Evolutionary conservation across 1,140 invertebrate species (phyloP).

Genomic region (Drosophila sproati): DNA sequence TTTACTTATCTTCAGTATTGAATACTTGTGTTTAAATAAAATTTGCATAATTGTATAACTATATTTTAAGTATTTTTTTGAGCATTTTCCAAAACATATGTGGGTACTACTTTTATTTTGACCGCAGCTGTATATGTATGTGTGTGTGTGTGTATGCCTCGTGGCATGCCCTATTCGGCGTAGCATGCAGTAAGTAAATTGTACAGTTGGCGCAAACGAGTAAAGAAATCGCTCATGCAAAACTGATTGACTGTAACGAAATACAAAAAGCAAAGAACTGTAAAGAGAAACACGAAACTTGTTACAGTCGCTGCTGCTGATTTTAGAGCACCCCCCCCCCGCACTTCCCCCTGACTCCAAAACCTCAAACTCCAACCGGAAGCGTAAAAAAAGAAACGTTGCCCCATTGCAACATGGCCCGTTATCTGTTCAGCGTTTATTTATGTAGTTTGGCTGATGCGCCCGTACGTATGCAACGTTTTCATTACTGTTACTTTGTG

Average conservation of each 20-base stretch:
- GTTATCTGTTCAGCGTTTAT: conserved; percentile 71
- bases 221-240: conserved; percentile 82
- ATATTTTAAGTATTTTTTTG: too few species aligned
- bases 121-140: too few species aligned
- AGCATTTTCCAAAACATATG: not conserved
- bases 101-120: too few species aligned
- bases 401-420: conserved; percentile 25
- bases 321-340: conserved; percentile 57
- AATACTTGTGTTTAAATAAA: too few species aligned
- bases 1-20: too few species aligned
- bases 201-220: conserved; percentile 81
- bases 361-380: not conserved
- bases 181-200: conserved; percentile 62
- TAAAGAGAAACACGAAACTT: conserved; percentile 80
- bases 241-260: conserved; percentile 81
- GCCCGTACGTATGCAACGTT: conserved; percentile 65
- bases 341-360: not conserved
- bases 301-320: conserved; percentile 75
- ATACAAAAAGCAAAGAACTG: conserved; percentile 65
- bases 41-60: too few species aligned
- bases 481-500: conserved; percentile 64
- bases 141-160: not conserved
- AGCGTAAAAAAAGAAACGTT: not conserved
- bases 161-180: not conserved
- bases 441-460: conserved; percentile 57